These are phyloP conservation scores for Drosophila paranaensis DNA, from an alignment of 2,888 invertebrate genomes.

Conservation along the genomic window DNA sequence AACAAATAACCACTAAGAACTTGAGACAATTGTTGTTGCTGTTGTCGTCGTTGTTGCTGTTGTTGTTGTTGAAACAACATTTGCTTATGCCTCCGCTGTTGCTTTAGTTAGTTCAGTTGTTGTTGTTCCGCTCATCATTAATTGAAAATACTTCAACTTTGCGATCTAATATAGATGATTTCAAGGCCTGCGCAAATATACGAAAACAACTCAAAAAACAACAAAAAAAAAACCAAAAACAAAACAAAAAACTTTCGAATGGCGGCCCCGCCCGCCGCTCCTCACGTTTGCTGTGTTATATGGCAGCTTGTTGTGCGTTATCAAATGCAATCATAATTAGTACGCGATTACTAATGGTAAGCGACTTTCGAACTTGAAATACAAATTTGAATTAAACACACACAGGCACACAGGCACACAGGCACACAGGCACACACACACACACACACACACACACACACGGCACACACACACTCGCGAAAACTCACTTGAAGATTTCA, in stretches of 20 bases:
- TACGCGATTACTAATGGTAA: conserved; percentile 33
- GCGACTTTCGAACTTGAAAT: conserved; percentile 14
- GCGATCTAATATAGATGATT: conserved; percentile 34
- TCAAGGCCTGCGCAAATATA: conserved; percentile 32
- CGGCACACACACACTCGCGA: neutral
- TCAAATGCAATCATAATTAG: conserved; percentile 38
- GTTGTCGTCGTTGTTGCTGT: conserved; percentile 11
- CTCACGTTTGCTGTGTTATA: neutral
- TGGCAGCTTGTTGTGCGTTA: conserved; percentile 16
- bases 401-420: neutral
- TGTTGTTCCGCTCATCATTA: conserved; percentile 10
- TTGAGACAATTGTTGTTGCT: conserved; percentile 22
- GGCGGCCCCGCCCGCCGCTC: neutral
- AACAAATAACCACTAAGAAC: conserved; percentile 23
- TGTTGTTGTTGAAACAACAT: conserved; percentile 23
- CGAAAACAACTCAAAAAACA: conserved; percentile 1
- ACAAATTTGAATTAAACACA: conserved; percentile 5
- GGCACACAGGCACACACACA: conserved; percentile 1
- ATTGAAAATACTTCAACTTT: conserved; percentile 51
- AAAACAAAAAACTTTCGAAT: conserved; percentile 5
- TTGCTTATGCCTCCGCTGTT: conserved; percentile 1
- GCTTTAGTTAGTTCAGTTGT: conserved; percentile 3
- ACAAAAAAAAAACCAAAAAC: neutral
- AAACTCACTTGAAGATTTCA: conserved; percentile 23
- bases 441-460: neutral